These are phyloP conservation scores for Dicrostonyx torquatus DNA, from an alignment of 2,797 vertebrate species.

Conservation along the genomic window DNA sequence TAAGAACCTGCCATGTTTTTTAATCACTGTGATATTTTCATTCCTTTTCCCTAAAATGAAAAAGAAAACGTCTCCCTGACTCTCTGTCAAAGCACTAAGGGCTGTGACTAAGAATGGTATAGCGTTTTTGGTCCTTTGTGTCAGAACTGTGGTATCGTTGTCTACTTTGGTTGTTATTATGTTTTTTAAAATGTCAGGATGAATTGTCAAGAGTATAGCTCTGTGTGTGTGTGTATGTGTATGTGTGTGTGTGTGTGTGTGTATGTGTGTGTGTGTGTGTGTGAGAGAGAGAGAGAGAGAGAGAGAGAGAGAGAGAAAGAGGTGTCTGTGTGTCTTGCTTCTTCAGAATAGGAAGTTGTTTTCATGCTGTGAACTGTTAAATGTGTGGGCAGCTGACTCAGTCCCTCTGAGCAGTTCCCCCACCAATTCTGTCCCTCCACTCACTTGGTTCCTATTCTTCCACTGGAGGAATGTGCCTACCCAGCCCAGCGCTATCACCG, in stretches of 20 bases:
- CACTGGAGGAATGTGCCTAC: background rate
- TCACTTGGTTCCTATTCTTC: background rate
- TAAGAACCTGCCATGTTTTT: conserved; percentile 75
- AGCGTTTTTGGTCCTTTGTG: conserved; percentile 57
- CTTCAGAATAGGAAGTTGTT: conserved; percentile 41
- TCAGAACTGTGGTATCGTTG: conserved; percentile 78
- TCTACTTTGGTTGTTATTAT: conserved; percentile 57
- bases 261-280: conserved; percentile 29
- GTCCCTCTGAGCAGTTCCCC: conserved; percentile 19
- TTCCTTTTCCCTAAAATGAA: conserved; percentile 68
- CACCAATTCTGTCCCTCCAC: background rate
- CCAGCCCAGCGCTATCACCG: rapidly evolving
- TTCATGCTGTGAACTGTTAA: conserved; percentile 73
- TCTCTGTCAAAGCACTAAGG: conserved; percentile 76
- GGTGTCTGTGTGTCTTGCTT: background rate
- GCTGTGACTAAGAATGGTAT: conserved; percentile 71
- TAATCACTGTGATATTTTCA: conserved; percentile 80
- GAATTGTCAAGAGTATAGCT: conserved; percentile 39
- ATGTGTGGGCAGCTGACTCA: background rate
- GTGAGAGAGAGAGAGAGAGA: background rate
- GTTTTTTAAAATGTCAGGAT: conserved; percentile 65
- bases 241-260: background rate
- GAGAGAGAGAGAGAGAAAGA: background rate
- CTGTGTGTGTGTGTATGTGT: conserved; percentile 37
- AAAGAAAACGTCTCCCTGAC: background rate